Evolutionary conservation across 2,113 vertebrate species (phyloP), one percentile per base, ranked within the genome.

Genomic region (Rhinolophus sinicus): DNA sequence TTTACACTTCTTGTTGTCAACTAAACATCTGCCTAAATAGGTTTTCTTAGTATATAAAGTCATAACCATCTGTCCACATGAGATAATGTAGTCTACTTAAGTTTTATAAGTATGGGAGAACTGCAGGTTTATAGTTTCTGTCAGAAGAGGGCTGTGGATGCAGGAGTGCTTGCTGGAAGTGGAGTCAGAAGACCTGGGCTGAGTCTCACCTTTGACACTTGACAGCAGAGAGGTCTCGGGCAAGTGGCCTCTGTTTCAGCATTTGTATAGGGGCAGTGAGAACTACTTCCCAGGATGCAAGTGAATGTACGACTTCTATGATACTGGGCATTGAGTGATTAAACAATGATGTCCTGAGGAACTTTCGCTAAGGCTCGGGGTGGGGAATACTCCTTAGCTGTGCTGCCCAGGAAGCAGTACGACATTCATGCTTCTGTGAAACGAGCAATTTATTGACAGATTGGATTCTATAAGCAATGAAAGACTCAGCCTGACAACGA

Each of bases 1-100:
- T 93, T 97, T 96, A 94, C 33, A 92, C 82, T 75, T 84, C 97
- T 64, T 75, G 94, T 90, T n/a, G 1, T 97, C 86, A 65, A 65
- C 21, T 24, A 50, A 95, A 95, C 96, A 94, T 96, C 96, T 96
- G 94, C 78, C 85, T 91, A 87, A 83, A 77, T 82, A 70, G 93
- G 78, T 86, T 97, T 95, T 38, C 91, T 87, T 72, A 69, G 93
- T 91, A 47, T 91, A 72, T 50, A 83, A 86, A 96, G 93, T 78
- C 92, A 86, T 76, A 94, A 24, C 96, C 91, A 95, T 94, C 95
- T 97, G 96, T 94, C 96, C 50, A n/a, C 86, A 76, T 6, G 58
- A 87, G 77, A 88, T 80, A 88, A 96, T n/a, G 54, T 15, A 18
- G 26, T 84, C 88, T 30, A 28, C 40, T 85, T 90, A 64, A 21